These are phyloP conservation scores for Steromphala cineraria DNA, from an alignment of 2,888 invertebrate genomes.

Conservation along the genomic window DNA sequence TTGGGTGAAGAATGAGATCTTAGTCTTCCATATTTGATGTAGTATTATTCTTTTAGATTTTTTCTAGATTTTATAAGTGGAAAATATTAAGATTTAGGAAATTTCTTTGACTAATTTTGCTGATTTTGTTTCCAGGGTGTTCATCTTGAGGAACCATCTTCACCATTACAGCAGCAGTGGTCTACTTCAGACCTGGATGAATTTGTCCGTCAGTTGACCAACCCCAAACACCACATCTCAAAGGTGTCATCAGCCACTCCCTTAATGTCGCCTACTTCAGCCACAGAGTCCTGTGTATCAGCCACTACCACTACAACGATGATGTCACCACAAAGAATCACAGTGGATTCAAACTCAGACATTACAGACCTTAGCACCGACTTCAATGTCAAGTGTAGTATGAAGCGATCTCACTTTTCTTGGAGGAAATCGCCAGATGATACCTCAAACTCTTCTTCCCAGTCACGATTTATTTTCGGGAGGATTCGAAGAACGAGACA, in stretches of 20 bases:
- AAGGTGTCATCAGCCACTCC: conserved; percentile 19
- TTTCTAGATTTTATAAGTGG: too few species aligned
- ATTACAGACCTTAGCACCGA: conserved; percentile 7
- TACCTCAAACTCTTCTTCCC: neutral
- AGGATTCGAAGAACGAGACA: neutral
- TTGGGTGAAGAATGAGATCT: too few species aligned
- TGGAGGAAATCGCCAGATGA: neutral
- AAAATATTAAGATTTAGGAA: too few species aligned
- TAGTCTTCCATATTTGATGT: neutral
- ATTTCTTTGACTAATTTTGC: neutral
- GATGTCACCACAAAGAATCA: neutral
- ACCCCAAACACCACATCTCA: conserved; percentile 42
- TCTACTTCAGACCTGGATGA: conserved; percentile 43
- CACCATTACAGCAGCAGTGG: conserved; percentile 40
- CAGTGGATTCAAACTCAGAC: neutral
- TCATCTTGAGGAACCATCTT: conserved; percentile 51
- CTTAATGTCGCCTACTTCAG: neutral
- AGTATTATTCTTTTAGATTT: neutral
- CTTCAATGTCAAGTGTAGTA: conserved; percentile 17
- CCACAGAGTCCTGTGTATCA: neutral
- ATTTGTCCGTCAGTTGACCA: conserved; percentile 45
- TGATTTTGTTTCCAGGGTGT: conserved; percentile 42
- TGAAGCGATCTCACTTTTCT: neutral
- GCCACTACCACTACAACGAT: too few species aligned
- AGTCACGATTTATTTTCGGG: neutral